Conservation (phyloP, 2,888 invertebrate species). For the Odontomyia ornata region DNA sequence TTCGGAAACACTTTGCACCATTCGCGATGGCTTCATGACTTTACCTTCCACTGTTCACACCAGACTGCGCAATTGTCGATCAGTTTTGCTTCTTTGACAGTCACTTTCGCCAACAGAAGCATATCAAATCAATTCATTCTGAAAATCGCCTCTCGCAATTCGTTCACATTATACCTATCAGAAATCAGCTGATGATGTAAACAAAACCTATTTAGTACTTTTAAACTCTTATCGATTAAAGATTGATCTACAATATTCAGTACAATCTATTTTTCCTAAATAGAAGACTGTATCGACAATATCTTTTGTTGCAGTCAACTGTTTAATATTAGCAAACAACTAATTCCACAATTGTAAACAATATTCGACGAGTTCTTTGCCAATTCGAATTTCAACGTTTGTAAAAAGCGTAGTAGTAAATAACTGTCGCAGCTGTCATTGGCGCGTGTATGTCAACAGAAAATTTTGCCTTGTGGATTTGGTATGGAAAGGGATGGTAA, state of each 20-base stretch:
- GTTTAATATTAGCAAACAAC: background rate
- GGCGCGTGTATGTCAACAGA: conserved; percentile 13
- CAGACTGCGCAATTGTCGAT: conserved; percentile 23
- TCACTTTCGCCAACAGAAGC: background rate
- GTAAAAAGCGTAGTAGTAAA: background rate
- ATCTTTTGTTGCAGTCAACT: too few relatives aligned
- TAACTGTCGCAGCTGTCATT: conserved; percentile 13
- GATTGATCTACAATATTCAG: too few relatives aligned
- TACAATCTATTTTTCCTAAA: too few relatives aligned
- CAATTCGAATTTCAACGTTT: background rate
- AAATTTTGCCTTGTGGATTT: background rate
- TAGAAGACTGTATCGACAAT: too few relatives aligned
- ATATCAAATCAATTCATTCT: background rate
- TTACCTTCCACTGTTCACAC: background rate
- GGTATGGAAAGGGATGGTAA: background rate
- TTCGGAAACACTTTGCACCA: conserved; percentile 3
- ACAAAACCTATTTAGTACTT: too few relatives aligned
- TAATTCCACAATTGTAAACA: conserved; percentile 23
- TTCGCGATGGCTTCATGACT: conserved; percentile 38
- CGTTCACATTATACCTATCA: background rate
- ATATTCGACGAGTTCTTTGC: background rate
- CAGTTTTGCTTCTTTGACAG: background rate
- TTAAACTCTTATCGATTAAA: too few relatives aligned
- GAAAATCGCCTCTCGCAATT: background rate
- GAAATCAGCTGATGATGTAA: too few relatives aligned